Evolutionary conservation across 2,888 invertebrate species (phyloP).

Genomic region (Blastobasis adustella): DNA sequence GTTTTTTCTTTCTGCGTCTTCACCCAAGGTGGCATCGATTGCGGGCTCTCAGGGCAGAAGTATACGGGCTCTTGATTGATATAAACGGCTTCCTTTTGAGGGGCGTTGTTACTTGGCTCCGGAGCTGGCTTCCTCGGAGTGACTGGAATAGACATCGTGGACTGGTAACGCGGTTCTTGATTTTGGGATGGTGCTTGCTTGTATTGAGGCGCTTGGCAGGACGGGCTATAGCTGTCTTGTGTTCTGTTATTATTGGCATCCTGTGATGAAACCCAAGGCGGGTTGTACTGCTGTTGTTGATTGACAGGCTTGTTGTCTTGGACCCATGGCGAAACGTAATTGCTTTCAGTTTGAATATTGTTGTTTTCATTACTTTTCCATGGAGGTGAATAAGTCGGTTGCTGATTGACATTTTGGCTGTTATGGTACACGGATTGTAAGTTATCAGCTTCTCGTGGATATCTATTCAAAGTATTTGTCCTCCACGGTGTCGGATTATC

Average conservation of each 20-base stretch:
- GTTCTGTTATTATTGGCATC: constrained; percentile 47
- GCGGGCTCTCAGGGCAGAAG: constrained; percentile 63
- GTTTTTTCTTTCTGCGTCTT: constrained; percentile 67
- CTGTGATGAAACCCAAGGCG: constrained; percentile 42
- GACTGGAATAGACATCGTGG: constrained; percentile 66
- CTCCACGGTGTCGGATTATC: constrained; percentile 54
- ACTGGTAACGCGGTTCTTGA: constrained; percentile 56
- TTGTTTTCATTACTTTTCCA: constrained; percentile 51
- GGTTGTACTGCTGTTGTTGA: constrained; percentile 42
- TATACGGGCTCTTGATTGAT: constrained; percentile 64
- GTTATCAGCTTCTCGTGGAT: constrained; percentile 40
- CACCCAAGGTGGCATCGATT: constrained; percentile 63
- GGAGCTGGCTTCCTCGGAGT: constrained; percentile 50
- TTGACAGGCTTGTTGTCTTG: constrained; percentile 14
- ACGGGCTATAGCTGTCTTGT: constrained; percentile 35
- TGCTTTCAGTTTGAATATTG: constrained; percentile 38
- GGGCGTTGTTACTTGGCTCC: constrained; percentile 40
- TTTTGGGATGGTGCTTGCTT: background rate
- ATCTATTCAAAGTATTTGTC: constrained; percentile 51
- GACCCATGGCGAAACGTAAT: constrained; percentile 40
- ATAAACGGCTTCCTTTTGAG: constrained; percentile 60
- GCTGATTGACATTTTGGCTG: constrained; percentile 34
- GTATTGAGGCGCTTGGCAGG: constrained; percentile 30
- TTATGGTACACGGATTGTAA: constrained; percentile 40
- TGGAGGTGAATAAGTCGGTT: constrained; percentile 45